Evolutionary conservation across 2,113 vertebrate genomes (phyloP).

Genomic region (Oreotrochilus melanogaster): DNA sequence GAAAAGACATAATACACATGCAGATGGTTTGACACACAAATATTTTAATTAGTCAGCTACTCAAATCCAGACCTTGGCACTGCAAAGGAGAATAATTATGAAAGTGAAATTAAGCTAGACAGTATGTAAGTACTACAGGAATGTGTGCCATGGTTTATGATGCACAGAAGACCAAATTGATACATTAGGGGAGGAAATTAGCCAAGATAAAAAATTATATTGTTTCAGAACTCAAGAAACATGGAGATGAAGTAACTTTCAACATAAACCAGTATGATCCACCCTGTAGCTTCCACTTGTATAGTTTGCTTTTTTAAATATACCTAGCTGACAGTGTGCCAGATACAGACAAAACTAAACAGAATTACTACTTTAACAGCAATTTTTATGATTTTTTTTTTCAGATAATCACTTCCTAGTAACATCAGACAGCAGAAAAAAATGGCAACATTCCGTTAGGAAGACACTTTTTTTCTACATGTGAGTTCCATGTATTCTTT

Average conservation of each 20-base stretch:
- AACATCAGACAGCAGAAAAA: not conserved
- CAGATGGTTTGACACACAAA: not conserved
- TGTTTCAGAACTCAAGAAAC: not conserved
- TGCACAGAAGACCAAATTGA: not conserved
- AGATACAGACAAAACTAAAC: not conserved
- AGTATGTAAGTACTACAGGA: not conserved
- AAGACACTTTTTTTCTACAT: not conserved
- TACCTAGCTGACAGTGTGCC: not conserved
- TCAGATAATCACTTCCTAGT: not conserved
- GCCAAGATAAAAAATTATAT: not conserved
- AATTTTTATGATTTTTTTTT: not conserved
- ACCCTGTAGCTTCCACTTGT: not conserved
- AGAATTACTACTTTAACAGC: not conserved
- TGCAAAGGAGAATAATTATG: not conserved
- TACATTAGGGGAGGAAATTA: conserved; percentile 11
- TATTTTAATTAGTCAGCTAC: conserved; percentile 30
- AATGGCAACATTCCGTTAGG: not conserved
- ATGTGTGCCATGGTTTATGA: not conserved
- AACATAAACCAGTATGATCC: not conserved
- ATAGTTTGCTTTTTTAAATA: not conserved
- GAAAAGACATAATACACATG: not conserved
- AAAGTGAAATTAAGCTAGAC: not conserved
- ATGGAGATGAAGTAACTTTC: not conserved
- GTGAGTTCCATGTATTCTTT: not conserved
- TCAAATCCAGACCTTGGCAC: conserved; percentile 13